Evolutionary conservation across 2,113 vertebrate genomes (phyloP).

Genomic region (Eulemur rufifrons): DNA sequence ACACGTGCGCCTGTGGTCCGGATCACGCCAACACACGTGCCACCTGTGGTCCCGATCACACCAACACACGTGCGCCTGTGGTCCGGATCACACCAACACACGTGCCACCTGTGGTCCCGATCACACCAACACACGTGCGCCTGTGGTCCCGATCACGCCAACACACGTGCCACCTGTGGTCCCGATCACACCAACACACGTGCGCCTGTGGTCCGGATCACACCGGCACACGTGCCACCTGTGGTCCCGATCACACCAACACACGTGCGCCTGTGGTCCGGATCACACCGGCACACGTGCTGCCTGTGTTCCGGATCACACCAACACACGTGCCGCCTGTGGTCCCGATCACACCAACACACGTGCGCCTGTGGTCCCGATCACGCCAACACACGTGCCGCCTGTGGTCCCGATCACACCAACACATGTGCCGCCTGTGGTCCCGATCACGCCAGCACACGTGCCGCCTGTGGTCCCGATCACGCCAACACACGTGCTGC

Average conservation of each 20-base stretch:
- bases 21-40: fast-evolving
- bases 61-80: no score
- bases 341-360: no score
- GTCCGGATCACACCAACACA: no score
- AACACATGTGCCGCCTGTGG: fast-evolving
- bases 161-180: fast-evolving
- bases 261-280: fast-evolving
- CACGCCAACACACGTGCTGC: fast-evolving
- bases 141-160: not conserved
- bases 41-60: no score
- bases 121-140: fast-evolving
- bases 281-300: fast-evolving
- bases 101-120: fast-evolving
- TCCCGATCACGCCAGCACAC: no score
- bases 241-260: not conserved
- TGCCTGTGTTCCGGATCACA: not conserved
- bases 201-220: fast-evolving
- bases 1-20: fast-evolving
- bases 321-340: no score
- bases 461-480: fast-evolving
- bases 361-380: fast-evolving
- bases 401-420: no score
- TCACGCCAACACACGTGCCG: no score
- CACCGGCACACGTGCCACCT: fast-evolving
- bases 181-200: no score